phyloP scores from a whole-genome alignment of 64 coral and sea anemone genomes.

The Pachyseris speciosa region DNA sequence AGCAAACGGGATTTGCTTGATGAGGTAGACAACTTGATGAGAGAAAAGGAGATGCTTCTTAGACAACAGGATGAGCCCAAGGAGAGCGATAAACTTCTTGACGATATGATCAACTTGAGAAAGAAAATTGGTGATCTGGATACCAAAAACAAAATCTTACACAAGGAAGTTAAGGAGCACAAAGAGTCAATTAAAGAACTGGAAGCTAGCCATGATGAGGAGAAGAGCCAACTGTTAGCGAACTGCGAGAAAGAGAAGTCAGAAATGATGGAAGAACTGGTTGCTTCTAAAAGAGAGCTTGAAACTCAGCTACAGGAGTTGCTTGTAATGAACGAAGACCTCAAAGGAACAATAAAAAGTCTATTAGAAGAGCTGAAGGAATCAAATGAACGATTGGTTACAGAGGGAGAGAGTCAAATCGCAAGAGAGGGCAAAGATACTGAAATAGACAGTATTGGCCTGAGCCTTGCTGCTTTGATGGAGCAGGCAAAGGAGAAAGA shows the following conservation, averaged over 20 bases:
- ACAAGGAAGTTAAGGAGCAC: conserved; percentile 37
- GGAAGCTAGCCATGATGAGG: conserved; percentile 22
- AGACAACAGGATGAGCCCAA: neutral
- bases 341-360: conserved; percentile 56
- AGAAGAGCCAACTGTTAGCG: conserved; percentile 15
- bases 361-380: conserved; percentile 53
- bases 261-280: conserved; percentile 11
- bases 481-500: neutral
- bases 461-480: neutral
- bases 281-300: conserved; percentile 2
- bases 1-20: conserved; percentile 29
- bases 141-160: conserved; percentile 17
- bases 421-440: neutral
- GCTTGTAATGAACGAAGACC: conserved; percentile 15
- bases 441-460: neutral
- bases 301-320: conserved; percentile 29
- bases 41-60: conserved; percentile 26
- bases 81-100: neutral
- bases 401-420: neutral
- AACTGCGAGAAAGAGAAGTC: conserved; percentile 45
- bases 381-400: conserved; percentile 40
- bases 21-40: conserved; percentile 40
- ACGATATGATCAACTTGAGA: conserved; percentile 22
- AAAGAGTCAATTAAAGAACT: conserved; percentile 48
- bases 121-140: conserved; percentile 46